Evolutionary conservation across 2,113 vertebrate genomes (phyloP).

Genomic region (Neodontobutis hainanensis): DNA sequence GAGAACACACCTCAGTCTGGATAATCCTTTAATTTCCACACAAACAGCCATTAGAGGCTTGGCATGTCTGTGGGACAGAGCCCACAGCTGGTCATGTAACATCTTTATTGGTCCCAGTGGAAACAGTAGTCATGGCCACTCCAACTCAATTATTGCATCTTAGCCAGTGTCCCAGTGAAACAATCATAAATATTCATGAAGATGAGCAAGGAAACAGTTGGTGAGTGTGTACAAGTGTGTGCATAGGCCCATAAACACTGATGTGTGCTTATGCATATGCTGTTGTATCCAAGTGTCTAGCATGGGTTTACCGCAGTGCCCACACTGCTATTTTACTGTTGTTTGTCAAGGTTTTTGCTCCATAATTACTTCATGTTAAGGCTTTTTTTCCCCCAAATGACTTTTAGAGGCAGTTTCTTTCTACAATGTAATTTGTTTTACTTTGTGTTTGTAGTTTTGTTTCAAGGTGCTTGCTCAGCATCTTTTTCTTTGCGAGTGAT

Average conservation of each 20-base stretch:
- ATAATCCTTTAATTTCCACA: not conserved
- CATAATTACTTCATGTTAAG: constrained; percentile 12
- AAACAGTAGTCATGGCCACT: constrained; percentile 56
- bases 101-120: constrained; percentile 67
- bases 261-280: not conserved
- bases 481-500: constrained; percentile 4
- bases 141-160: constrained; percentile 75
- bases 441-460: constrained; percentile 22
- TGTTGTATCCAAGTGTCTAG: not conserved
- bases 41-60: constrained; percentile 9
- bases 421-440: constrained; percentile 16
- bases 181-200: constrained; percentile 76
- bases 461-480: constrained; percentile 35
- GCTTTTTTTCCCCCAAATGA: not conserved
- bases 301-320: too few species aligned
- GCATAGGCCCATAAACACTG: not conserved
- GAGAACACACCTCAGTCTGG: not conserved
- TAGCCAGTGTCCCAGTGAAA: constrained; percentile 65
- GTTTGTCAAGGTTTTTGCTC: not conserved
- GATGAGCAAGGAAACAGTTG: constrained; percentile 47
- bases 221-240: constrained; percentile 13
- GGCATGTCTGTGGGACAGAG: constrained; percentile 33
- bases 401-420: not conserved
- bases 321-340: not conserved
- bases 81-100: constrained; percentile 63